These are phyloP conservation scores for Petrolisthes cinctipes DNA, from an alignment of 2,888 invertebrate genomes.

Conservation along the genomic window DNA sequence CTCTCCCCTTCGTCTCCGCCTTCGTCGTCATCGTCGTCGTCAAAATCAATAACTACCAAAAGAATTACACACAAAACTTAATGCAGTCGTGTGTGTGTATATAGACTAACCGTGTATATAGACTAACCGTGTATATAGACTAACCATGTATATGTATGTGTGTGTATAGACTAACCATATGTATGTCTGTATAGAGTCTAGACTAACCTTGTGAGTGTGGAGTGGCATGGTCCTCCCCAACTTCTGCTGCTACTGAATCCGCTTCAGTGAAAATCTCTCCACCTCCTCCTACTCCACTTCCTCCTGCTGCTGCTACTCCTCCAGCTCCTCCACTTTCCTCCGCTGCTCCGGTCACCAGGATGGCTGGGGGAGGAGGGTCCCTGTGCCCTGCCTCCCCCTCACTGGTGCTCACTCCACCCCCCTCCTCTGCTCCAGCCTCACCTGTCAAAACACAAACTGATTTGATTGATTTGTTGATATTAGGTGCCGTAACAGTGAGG, in stretches of 20 bases:
- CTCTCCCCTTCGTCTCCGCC: not conserved
- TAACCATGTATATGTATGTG: not conserved
- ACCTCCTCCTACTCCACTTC: constrained; percentile 5
- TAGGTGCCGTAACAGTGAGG: not conserved
- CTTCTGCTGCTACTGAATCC: constrained; percentile 58
- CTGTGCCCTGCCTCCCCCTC: constrained; percentile 41
- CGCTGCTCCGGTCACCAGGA: not conserved
- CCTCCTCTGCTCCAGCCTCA: constrained; percentile 50
- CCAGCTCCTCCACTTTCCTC: constrained; percentile 25
- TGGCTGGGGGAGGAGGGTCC: constrained; percentile 17
- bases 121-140: not conserved
- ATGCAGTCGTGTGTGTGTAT: not conserved
- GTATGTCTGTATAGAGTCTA: not conserved
- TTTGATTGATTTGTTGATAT: not conserved
- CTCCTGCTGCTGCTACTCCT: constrained; percentile 31
- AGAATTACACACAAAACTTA: not conserved
- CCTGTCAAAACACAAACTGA: constrained; percentile 16
- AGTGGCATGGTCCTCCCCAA: constrained; percentile 43
- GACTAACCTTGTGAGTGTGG: constrained; percentile 36
- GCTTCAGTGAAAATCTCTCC: constrained; percentile 53
- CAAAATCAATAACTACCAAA: constrained; percentile 37
- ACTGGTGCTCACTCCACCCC: constrained; percentile 63
- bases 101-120: not conserved
- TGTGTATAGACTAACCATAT: not conserved
- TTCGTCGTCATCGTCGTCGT: constrained; percentile 15